Evolutionary conservation across 1,140 invertebrate genomes (phyloP), one percentile per base, ranked within the genome.

Genomic region (Neodiprion lecontei): DNA sequence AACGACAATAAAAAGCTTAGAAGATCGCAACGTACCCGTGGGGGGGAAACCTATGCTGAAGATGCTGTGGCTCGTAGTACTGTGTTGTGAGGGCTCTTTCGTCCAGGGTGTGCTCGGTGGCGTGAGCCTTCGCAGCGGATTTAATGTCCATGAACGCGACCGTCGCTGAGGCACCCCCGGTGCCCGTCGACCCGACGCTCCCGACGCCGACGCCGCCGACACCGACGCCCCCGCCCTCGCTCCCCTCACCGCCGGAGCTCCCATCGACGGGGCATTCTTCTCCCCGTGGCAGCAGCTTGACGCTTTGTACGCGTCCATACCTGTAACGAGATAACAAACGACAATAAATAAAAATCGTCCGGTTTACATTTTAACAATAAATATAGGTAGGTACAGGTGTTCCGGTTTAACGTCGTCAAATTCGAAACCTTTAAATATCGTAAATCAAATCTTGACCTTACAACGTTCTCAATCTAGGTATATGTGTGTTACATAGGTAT

Each of bases 81-180:
- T 96, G 95, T 78, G 96, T 97, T 85, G 94, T 95, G 86, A 97
- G 92, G 77, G 93, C 92, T 82, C 94, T 90, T 81, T 96, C 94
- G 86, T 96, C 95, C 87, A 98, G 88, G 81, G 94, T 95, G 88
- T 97, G 95, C 85, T 97, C 96, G 79, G 93, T 92, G 87, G 94
- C 94, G 87, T 97, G 95, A 72, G 96, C 96, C 90, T 97, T 98
- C 81, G 95, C 93, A 82, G 97, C 96, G 82, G 96, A 97, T 89
- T 96, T 97, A 90, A 98, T 98, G 91, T 98, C 97, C 92, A 97
- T 97, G 91, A 98, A 98, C 84, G 96, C 96, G 86, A 98, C 96
- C 83, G 96, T 96, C 85, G 96, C 96, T 80, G 91, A 91, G 69
- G 90, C 81, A 88, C 90, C 83, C 78, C 84, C 85, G 78, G 81